These are phyloP conservation scores for Pterocles orientalis DNA, from an alignment of 2,113 vertebrate species.

Conservation along the genomic window DNA sequence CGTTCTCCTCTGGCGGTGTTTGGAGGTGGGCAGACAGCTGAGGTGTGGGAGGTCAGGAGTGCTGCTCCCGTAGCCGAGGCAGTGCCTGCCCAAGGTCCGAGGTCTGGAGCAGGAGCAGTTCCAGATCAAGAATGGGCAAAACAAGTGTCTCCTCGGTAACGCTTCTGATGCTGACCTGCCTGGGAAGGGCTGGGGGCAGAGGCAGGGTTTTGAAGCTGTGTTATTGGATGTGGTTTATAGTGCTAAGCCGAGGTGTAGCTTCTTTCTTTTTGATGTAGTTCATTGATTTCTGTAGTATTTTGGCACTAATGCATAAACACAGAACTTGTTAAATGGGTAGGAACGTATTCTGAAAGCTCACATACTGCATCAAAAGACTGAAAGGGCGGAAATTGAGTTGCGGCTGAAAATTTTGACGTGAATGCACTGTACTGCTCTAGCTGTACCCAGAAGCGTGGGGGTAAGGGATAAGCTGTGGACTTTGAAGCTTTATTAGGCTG, in stretches of 20 bases:
- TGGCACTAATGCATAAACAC: neutral
- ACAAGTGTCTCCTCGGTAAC: neutral
- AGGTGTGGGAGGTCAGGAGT: neutral
- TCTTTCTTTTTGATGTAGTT: neutral
- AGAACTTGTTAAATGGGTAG: neutral
- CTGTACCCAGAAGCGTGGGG: neutral
- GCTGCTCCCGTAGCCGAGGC: rapidly evolving
- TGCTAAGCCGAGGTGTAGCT: rapidly evolving
- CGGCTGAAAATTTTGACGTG: neutral
- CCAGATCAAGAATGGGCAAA: neutral
- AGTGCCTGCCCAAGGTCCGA: neutral
- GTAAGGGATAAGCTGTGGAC: neutral
- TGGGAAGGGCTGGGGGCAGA: neutral
- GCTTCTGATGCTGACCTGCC: neutral
- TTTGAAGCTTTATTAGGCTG: neutral
- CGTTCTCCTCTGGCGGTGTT: neutral
- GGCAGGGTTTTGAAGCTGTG: neutral
- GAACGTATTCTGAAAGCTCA: neutral
- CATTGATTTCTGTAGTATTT: neutral
- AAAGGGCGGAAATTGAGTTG: neutral
- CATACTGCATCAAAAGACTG: neutral
- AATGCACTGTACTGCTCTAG: neutral
- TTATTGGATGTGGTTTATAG: neutral
- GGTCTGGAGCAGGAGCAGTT: neutral
- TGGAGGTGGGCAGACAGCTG: neutral